These are phyloP conservation scores for Potorous gilbertii DNA, from an alignment of 2,797 vertebrate genomes.

Conservation along the genomic window DNA sequence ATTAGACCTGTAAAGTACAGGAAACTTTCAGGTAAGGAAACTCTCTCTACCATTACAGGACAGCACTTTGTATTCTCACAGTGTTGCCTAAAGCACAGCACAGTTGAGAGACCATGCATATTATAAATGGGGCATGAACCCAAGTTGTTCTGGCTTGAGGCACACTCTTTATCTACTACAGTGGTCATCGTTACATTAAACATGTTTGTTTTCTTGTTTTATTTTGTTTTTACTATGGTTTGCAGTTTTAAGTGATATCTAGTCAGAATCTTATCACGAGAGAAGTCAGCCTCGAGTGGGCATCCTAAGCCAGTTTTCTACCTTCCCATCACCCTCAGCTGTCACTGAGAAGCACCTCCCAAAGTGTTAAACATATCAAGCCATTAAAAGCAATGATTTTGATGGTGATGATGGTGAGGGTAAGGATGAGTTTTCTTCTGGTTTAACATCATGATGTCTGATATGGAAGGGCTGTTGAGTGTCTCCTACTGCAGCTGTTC, in stretches of 20 bases:
- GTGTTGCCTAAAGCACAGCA: not conserved
- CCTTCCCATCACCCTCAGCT: not conserved
- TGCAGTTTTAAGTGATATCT: not conserved
- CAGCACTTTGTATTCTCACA: not conserved
- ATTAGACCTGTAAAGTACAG: not conserved
- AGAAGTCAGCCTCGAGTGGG: not conserved
- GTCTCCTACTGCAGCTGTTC: not conserved
- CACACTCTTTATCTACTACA: no score
- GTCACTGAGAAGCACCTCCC: not conserved
- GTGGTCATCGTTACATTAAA: no score
- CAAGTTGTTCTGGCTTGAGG: not conserved
- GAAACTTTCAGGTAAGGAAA: not conserved
- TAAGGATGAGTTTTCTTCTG: not conserved
- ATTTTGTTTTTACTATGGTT: not conserved
- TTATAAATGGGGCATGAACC: not conserved
- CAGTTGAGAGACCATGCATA: not conserved
- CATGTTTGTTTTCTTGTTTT: not conserved
- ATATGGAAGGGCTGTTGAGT: not conserved
- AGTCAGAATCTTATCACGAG: not conserved
- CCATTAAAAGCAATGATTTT: not conserved
- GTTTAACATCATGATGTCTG: not conserved
- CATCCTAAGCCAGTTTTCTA: not conserved
- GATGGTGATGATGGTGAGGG: not conserved
- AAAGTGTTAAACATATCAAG: not conserved
- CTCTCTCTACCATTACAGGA: not conserved